Conservation (phyloP, 2,888 invertebrate genomes). For the Biston betularia region DNA sequence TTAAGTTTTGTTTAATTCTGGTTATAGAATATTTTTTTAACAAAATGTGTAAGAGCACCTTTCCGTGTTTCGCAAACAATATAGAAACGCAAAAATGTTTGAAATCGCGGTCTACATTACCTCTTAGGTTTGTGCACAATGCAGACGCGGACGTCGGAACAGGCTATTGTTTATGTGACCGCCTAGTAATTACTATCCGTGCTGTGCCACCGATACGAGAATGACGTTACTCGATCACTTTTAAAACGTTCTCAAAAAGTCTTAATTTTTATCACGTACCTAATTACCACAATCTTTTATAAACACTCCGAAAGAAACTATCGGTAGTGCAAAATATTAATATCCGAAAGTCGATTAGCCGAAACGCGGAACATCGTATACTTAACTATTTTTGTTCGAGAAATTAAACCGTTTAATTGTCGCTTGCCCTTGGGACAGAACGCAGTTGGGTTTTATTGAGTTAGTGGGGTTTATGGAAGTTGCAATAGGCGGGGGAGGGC, state of each 20-base stretch:
- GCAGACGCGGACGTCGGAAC: slow-evolving; percentile 21
- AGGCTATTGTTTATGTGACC: not conserved
- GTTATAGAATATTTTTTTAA: no score
- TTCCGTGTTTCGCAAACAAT: not conserved
- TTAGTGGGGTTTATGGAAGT: slow-evolving; percentile 37
- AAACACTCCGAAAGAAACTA: slow-evolving; percentile 37
- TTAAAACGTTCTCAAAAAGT: slow-evolving; percentile 46
- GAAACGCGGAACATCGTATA: slow-evolving; percentile 42
- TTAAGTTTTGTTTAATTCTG: not conserved
- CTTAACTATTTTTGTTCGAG: slow-evolving; percentile 37
- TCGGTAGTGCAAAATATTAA: slow-evolving; percentile 37
- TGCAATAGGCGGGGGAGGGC: slow-evolving; percentile 40
- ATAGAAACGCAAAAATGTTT: slow-evolving; percentile 3
- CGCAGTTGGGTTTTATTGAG: slow-evolving; percentile 67
- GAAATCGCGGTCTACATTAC: slow-evolving; percentile 16
- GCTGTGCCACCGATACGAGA: slow-evolving; percentile 35
- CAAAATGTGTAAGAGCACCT: slow-evolving; percentile 13
- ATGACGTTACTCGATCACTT: slow-evolving; percentile 38
- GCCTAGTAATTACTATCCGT: slow-evolving; percentile 1
- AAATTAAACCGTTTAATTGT: slow-evolving; percentile 38
- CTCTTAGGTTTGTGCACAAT: slow-evolving; percentile 16
- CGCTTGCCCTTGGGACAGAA: slow-evolving; percentile 41
- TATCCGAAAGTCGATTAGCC: slow-evolving; percentile 33
- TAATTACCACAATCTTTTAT: slow-evolving; percentile 47
- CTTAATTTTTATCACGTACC: slow-evolving; percentile 47